Evolutionary conservation across 2,888 invertebrate genomes (phyloP).

Genomic region (Patella depressa): DNA sequence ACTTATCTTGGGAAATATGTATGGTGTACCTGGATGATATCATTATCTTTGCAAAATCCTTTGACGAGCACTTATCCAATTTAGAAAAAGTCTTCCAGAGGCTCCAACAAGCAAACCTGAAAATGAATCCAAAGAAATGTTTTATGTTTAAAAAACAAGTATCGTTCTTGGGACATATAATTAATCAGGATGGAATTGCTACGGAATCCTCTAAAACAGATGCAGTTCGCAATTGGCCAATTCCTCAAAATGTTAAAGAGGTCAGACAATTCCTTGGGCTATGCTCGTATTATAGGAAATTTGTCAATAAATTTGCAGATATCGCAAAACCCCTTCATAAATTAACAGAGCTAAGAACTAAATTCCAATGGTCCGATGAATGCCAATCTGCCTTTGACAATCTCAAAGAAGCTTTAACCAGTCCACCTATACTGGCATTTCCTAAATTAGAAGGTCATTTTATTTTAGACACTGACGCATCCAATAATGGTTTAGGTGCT

Average conservation of each 20-base stretch:
- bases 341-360: neutral
- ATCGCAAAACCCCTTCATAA: slow-evolving; percentile 3
- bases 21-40: slow-evolving; percentile 4
- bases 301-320: slow-evolving; percentile 3
- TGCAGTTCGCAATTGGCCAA: neutral
- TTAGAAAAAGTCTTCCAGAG: neutral
- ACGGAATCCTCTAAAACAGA: neutral
- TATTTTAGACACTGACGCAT: slow-evolving; percentile 5
- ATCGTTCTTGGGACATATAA: neutral
- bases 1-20: too few species aligned
- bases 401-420: neutral
- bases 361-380: neutral
- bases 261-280: slow-evolving; percentile 2
- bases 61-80: neutral
- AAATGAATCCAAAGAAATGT: slow-evolving; percentile 8
- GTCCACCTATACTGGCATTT: slow-evolving; percentile 6
- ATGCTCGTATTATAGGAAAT: neutral
- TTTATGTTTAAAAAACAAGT: neutral
- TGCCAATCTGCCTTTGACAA: neutral
- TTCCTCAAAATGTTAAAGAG: neutral
- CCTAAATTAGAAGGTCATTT: neutral
- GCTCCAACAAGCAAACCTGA: slow-evolving; percentile 1
- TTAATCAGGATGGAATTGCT: neutral
- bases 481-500: slow-evolving; percentile 3
- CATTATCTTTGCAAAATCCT: neutral